phyloP scores from a whole-genome alignment of 2,888 invertebrate species.

The Drosophila lutescens region DNA sequence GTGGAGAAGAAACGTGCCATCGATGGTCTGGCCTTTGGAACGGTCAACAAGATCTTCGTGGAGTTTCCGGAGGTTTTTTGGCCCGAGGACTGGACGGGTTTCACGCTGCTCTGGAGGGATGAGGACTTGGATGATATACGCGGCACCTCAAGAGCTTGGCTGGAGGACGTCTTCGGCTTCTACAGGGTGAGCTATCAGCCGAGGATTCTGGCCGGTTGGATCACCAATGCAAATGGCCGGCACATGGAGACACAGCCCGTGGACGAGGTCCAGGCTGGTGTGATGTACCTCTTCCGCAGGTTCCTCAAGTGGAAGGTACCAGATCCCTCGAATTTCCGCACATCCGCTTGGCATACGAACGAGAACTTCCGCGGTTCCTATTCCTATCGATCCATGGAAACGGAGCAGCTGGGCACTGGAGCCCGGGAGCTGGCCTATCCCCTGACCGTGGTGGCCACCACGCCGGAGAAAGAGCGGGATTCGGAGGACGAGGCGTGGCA shows the following conservation, averaged over 20 bases:
- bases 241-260: slow-evolving; percentile 87
- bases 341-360: slow-evolving; percentile 88
- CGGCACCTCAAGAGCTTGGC: slow-evolving; percentile 85
- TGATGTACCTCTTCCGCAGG: slow-evolving; percentile 81
- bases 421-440: slow-evolving; percentile 85
- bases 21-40: slow-evolving; percentile 86
- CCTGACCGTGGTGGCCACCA: slow-evolving; percentile 73
- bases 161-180: slow-evolving; percentile 88
- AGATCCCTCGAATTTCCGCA: slow-evolving; percentile 73
- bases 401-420: slow-evolving; percentile 86
- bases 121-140: slow-evolving; percentile 84
- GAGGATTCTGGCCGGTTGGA: slow-evolving; percentile 88
- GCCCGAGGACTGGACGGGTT: slow-evolving; percentile 85
- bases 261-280: slow-evolving; percentile 83
- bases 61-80: slow-evolving; percentile 87
- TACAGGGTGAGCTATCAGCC: slow-evolving; percentile 88
- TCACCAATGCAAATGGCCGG: slow-evolving; percentile 87
- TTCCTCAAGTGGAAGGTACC: slow-evolving; percentile 82
- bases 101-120: slow-evolving; percentile 87
- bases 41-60: slow-evolving; percentile 87
- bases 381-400: slow-evolving; percentile 87
- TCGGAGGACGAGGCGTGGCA: slow-evolving; percentile 41
- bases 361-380: slow-evolving; percentile 88
- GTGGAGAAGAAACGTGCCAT: slow-evolving; percentile 85
- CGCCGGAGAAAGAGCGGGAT: slow-evolving; percentile 73